Percentiles rank a stretch among this genome's conserved stretches.
These are phyloP conservation scores for Charadrius vociferus DNA, from an alignment of 2,113 vertebrate species.

Conservation along the genomic window DNA sequence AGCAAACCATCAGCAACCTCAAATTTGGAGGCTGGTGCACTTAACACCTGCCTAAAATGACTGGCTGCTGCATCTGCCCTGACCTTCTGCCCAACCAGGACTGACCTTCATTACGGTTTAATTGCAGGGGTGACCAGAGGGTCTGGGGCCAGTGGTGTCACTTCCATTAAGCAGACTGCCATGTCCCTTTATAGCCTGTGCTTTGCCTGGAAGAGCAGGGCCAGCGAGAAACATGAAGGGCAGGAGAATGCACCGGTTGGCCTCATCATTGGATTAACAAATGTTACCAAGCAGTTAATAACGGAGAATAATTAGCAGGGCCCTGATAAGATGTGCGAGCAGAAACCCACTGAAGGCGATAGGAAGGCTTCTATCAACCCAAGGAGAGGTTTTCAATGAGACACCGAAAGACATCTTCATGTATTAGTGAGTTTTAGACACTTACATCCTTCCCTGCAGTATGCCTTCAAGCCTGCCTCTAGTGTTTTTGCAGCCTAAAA, in stretches of 20 bases:
- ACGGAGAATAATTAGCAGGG: neutral
- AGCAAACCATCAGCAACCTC: neutral
- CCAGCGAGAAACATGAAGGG: neutral
- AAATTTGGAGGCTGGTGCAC: neutral
- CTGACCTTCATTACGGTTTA: conserved; percentile 15
- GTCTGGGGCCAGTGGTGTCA: neutral
- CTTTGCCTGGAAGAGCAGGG: neutral
- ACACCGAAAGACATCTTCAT: neutral
- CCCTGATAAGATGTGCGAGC: rapidly evolving
- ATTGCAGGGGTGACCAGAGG: conserved; percentile 51
- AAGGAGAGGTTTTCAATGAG: neutral
- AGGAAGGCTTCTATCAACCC: neutral
- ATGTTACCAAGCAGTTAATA: neutral
- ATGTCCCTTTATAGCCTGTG: neutral
- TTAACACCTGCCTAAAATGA: neutral
- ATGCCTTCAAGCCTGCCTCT: neutral
- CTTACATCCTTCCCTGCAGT: neutral
- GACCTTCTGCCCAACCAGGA: neutral
- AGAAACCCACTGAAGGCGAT: neutral
- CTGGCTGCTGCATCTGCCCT: neutral
- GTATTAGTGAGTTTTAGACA: neutral
- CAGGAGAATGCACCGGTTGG: neutral
- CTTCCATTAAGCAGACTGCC: conserved; percentile 39
- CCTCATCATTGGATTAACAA: neutral
- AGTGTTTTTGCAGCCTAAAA: neutral